A percentile compares a stretch with the other conserved stretches of the same genome.
phyloP scores from a whole-genome alignment of 2,797 vertebrate genomes.

The Cheirogaleus major region DNA sequence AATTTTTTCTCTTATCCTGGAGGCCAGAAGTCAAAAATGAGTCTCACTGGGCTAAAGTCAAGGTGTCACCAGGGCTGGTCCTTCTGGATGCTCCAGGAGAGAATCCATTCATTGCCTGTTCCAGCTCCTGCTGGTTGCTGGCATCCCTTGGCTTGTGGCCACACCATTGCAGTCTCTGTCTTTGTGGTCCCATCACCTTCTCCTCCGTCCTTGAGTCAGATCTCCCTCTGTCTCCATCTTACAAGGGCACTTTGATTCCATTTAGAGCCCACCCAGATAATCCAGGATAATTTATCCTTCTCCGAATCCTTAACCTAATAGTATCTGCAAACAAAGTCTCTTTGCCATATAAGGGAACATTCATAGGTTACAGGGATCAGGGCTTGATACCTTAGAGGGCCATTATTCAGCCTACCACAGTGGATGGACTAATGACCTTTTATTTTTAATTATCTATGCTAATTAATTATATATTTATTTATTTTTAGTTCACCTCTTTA shows the following conservation, averaged over 20 bases:
- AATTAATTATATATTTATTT: background rate
- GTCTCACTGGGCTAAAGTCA: background rate
- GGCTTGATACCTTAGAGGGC: background rate
- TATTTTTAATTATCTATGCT: background rate
- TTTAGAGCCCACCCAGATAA: background rate
- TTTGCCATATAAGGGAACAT: background rate
- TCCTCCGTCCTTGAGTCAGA: background rate
- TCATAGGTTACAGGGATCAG: background rate
- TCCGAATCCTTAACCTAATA: background rate
- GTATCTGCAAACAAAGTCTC: too few relatives aligned
- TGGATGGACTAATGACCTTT: background rate
- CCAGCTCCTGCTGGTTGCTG: background rate
- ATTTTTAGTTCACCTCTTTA: background rate
- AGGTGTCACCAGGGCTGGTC: fast-evolving
- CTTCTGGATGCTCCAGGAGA: too few relatives aligned
- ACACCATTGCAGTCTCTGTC: background rate
- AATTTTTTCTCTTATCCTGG: background rate
- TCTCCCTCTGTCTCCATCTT: background rate
- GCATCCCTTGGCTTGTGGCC: background rate
- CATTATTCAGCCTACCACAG: background rate
- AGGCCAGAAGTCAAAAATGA: background rate
- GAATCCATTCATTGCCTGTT: fast-evolving
- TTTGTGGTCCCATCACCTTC: background rate
- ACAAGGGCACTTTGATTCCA: fast-evolving
- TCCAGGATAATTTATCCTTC: background rate